A percentile compares a stretch with the other conserved stretches of the same genome.
Evolutionary conservation across 2,888 invertebrate species (phyloP).

Genomic region (Imbricaverruca yamaguchii): DNA sequence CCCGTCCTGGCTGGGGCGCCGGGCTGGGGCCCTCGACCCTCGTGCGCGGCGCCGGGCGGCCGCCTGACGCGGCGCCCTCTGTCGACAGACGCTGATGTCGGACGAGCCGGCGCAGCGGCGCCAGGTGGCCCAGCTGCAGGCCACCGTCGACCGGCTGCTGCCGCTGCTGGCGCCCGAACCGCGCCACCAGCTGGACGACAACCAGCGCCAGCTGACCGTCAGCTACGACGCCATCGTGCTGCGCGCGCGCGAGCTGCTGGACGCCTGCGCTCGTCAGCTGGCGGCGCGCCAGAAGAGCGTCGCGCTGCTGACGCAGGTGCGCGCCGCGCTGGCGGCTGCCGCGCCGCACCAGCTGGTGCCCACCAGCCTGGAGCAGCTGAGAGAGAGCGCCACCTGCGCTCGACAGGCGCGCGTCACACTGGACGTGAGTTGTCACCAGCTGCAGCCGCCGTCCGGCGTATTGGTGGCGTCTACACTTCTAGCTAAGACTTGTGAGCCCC

Average conservation of each 20-base stretch:
- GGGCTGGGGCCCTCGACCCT: too few species aligned
- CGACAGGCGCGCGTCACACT: not conserved
- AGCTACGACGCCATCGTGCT: slow-evolving; percentile 1
- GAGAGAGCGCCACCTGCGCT: not conserved
- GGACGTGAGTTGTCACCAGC: not conserved
- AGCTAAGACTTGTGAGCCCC: too few species aligned
- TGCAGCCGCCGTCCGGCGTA: too few species aligned
- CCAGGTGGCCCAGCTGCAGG: slow-evolving; percentile 66
- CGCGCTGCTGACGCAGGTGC: slow-evolving; percentile 5
- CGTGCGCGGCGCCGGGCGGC: too few species aligned
- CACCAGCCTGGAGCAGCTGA: not conserved
- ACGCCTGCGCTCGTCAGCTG: not conserved
- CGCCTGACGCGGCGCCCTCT: too few species aligned
- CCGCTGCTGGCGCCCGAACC: slow-evolving; percentile 12
- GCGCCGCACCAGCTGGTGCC: not conserved
- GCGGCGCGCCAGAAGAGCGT: not conserved
- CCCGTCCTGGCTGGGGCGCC: too few species aligned
- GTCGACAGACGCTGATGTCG: not conserved
- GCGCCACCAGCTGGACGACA: not conserved
- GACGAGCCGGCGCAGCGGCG: slow-evolving; percentile 37
- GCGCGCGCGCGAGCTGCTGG: slow-evolving; percentile 9
- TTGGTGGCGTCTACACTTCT: too few species aligned
- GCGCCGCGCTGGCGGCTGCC: slow-evolving; percentile 12
- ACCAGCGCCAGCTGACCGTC: slow-evolving; percentile 16
- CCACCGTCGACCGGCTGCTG: slow-evolving; percentile 35